phyloP scores from a whole-genome alignment of 2,888 invertebrate genomes.

The Coenonympha arcania region DNA sequence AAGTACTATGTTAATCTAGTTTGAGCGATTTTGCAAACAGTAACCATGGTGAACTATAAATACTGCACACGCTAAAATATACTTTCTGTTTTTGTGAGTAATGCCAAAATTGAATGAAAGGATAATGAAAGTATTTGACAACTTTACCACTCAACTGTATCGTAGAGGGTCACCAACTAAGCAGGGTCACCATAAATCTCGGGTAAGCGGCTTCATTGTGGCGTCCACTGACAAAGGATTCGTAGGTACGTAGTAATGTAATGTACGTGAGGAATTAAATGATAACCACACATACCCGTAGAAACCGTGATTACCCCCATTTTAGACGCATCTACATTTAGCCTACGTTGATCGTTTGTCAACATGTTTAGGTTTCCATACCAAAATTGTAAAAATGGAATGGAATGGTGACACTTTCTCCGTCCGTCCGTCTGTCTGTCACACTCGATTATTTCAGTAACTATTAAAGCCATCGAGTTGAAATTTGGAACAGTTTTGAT shows the following conservation, averaged over 20 bases:
- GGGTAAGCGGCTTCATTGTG: constrained; percentile 51
- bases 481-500: no score
- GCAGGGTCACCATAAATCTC: constrained; percentile 48
- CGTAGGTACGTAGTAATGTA: constrained; percentile 34
- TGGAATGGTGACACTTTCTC: no score
- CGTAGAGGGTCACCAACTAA: constrained; percentile 17
- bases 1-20: constrained; percentile 11
- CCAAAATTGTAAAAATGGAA: no score
- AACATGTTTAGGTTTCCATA: no score
- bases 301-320: constrained; percentile 10
- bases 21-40: constrained; percentile 3
- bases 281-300: constrained; percentile 16
- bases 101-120: constrained; percentile 3
- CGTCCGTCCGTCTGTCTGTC: no score
- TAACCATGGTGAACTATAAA: background rate
- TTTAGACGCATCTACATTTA: constrained; percentile 9
- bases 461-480: no score
- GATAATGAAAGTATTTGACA: background rate
- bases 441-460: no score
- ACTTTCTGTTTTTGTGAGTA: background rate
- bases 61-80: background rate
- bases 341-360: background rate
- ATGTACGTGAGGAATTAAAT: constrained; percentile 43
- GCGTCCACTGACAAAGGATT: constrained; percentile 45
- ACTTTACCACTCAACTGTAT: constrained; percentile 9